phyloP scores from a whole-genome alignment of 2,113 vertebrate species.

The Leucosticte australis region DNA sequence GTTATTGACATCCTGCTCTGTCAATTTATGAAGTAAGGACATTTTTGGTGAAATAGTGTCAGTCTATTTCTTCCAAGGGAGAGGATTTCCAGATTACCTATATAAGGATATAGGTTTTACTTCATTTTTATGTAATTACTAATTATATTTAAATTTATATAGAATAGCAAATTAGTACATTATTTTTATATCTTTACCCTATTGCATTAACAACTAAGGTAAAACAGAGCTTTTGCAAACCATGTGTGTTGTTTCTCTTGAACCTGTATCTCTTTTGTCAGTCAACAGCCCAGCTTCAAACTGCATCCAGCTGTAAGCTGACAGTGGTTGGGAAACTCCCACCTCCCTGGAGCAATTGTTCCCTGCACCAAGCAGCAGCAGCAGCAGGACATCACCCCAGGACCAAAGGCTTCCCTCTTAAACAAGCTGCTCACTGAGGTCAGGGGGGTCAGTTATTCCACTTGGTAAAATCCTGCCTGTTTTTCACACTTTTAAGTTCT shows the following conservation, averaged over 20 bases:
- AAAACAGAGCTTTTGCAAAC: background rate
- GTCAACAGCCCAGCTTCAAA: background rate
- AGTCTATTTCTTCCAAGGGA: constrained; percentile 61
- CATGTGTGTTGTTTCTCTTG: background rate
- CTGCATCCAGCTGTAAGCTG: too few species aligned
- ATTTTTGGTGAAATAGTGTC: constrained; percentile 60
- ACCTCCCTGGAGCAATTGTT: too few species aligned
- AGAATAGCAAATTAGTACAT: background rate
- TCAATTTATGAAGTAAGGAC: constrained; percentile 52
- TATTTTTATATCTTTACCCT: background rate
- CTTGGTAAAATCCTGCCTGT: background rate
- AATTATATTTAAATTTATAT: background rate
- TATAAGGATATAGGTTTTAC: constrained; percentile 39
- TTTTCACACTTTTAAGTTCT: background rate
- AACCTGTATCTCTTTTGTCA: background rate
- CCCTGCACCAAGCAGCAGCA: background rate
- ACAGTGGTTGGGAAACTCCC: background rate
- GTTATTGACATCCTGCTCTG: constrained; percentile 48
- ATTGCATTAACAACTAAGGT: background rate
- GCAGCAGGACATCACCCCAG: background rate
- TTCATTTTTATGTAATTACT: constrained; percentile 28
- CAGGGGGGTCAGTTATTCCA: background rate
- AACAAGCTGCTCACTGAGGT: background rate
- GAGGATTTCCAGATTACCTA: constrained; percentile 54
- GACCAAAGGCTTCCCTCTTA: background rate